Conservation (phyloP, 2,797 vertebrate species). For the Alca torda region DNA sequence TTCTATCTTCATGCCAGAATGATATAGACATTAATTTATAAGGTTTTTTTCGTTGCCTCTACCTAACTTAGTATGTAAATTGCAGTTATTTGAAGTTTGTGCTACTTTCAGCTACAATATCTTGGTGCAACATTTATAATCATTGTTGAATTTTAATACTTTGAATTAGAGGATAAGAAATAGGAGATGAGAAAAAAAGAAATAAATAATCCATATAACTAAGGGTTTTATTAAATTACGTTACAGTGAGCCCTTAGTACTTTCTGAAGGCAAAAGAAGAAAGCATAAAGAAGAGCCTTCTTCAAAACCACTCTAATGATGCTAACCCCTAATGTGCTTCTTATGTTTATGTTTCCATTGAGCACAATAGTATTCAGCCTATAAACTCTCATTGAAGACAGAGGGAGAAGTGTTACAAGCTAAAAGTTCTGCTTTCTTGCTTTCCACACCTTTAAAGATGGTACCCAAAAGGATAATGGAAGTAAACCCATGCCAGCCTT, state of each 20-base stretch:
- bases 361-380: not conserved
- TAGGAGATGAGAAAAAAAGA: not conserved
- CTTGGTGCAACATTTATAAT: not conserved
- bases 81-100: not conserved
- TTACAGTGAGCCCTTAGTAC: not conserved
- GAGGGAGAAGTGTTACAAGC: not conserved
- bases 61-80: not conserved
- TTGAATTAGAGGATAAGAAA: not conserved
- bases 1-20: not conserved
- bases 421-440: not conserved
- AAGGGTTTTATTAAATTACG: not conserved
- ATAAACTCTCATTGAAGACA: not conserved
- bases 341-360: not conserved
- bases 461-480: not conserved
- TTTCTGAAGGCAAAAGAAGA: not conserved
- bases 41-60: not conserved
- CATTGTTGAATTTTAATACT: not conserved
- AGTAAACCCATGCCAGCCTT: not conserved
- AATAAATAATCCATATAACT: not conserved
- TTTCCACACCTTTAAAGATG: not conserved
- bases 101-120: not conserved
- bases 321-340: not conserved
- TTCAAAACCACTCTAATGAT: not conserved
- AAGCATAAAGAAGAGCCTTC: not conserved
- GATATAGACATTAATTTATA: not conserved